phyloP scores from a whole-genome alignment of 2,888 invertebrate genomes.

The Euplexia lucipara region DNA sequence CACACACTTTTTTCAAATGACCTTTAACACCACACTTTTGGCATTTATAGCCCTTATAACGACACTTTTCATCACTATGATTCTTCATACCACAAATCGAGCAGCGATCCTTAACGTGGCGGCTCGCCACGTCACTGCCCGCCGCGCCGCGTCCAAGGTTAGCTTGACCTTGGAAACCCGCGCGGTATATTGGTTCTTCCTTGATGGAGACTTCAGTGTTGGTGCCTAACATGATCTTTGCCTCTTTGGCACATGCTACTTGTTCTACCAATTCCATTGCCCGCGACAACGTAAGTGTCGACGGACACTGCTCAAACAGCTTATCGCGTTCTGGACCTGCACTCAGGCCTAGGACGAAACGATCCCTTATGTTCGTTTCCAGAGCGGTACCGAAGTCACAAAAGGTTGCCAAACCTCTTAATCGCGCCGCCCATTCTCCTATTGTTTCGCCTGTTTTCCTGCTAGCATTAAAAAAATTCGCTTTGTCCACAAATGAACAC shows the following conservation, averaged over 20 bases:
- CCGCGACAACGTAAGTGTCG: constrained; percentile 3
- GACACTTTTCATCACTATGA: too few relatives aligned
- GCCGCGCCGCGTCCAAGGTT: too few relatives aligned
- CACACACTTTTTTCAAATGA: constrained; percentile 1
- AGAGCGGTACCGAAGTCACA: constrained; percentile 8
- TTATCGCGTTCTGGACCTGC: constrained; percentile 14
- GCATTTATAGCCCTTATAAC: not conserved
- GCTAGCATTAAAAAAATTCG: constrained; percentile 4
- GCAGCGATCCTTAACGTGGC: not conserved
- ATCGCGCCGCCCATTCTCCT: constrained; percentile 9
- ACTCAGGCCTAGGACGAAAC: constrained; percentile 10
- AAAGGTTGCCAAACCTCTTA: constrained; percentile 5
- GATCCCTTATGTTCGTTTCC: constrained; percentile 4
- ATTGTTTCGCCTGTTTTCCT: too few relatives aligned
- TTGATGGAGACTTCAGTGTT: not conserved
- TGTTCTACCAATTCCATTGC: not conserved
- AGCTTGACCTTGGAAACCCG: not conserved
- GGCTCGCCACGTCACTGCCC: too few relatives aligned
- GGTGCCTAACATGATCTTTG: not conserved
- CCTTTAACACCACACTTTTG: constrained; percentile 1
- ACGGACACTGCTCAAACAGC: not conserved
- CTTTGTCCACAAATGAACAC: constrained; percentile 12
- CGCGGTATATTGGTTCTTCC: not conserved
- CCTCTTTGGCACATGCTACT: not conserved
- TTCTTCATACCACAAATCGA: not conserved